These are phyloP conservation scores for Plemyria rubiginata DNA, from an alignment of 2,888 invertebrate genomes.

Conservation along the genomic window DNA sequence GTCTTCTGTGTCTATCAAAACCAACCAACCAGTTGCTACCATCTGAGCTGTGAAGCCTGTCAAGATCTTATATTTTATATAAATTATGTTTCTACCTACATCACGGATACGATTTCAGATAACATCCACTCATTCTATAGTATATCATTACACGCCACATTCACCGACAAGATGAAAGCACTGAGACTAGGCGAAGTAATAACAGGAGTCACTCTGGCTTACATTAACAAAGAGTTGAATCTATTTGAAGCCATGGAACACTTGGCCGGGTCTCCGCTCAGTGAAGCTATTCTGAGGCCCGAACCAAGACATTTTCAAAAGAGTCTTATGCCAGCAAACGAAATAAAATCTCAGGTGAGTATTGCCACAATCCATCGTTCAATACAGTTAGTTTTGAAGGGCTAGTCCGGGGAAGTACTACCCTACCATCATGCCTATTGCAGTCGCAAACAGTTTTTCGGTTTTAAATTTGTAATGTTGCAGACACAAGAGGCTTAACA, in stretches of 20 bases:
- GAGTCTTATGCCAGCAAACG: slow-evolving; percentile 38
- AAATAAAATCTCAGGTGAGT: slow-evolving; percentile 61
- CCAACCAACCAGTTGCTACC: no score
- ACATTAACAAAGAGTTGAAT: slow-evolving; percentile 80
- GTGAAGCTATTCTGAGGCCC: slow-evolving; percentile 85
- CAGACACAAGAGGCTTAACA: no score
- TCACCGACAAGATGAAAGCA: slow-evolving; percentile 63
- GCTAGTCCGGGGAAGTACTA: no score
- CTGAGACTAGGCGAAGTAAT: slow-evolving; percentile 65
- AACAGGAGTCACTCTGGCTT: slow-evolving; percentile 58
- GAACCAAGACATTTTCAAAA: slow-evolving; percentile 69
- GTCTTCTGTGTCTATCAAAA: no score
- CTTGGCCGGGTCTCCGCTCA: slow-evolving; percentile 85
- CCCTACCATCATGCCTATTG: no score
- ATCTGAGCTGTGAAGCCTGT: no score
- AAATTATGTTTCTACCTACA: no score
- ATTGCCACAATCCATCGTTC: neutral
- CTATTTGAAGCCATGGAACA: slow-evolving; percentile 87
- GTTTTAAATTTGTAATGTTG: no score
- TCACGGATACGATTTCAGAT: slow-evolving; percentile 65
- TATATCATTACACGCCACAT: slow-evolving; percentile 67
- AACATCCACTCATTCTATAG: slow-evolving; percentile 67
- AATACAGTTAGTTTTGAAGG: no score
- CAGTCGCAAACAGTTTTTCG: no score
- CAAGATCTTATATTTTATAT: no score